Evolutionary conservation across 1,140 invertebrate genomes (phyloP).

Genomic region (Patella vulgata): DNA sequence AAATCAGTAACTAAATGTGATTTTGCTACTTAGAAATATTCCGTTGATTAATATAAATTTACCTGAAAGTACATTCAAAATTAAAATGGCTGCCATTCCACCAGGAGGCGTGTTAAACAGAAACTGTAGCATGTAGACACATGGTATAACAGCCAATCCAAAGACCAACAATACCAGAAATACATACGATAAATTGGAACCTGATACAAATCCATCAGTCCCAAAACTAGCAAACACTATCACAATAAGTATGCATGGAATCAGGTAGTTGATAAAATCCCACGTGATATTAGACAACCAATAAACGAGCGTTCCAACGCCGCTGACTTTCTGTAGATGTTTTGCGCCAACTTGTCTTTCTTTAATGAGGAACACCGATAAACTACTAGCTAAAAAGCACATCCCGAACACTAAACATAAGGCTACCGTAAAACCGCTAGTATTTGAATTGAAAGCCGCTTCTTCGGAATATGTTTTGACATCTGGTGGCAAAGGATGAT

Average conservation of each 20-base stretch:
- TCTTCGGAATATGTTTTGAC: slow-evolving; percentile 28
- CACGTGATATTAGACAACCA: slow-evolving; percentile 79
- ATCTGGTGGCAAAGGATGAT: slow-evolving; percentile 36
- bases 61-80: slow-evolving; percentile 61
- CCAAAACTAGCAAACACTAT: slow-evolving; percentile 59
- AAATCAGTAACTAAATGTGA: neutral
- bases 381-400: slow-evolving; percentile 57
- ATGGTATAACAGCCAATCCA: slow-evolving; percentile 58
- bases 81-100: slow-evolving; percentile 58
- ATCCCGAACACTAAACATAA: slow-evolving; percentile 59
- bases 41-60: slow-evolving; percentile 20
- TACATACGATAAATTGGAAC: slow-evolving; percentile 66
- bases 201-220: slow-evolving; percentile 70
- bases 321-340: slow-evolving; percentile 63
- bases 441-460: slow-evolving; percentile 30
- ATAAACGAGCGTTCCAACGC: slow-evolving; percentile 75
- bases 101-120: slow-evolving; percentile 57
- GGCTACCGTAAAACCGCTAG: slow-evolving; percentile 46
- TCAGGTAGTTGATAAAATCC: slow-evolving; percentile 71
- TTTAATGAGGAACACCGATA: slow-evolving; percentile 60
- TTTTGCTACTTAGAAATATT: neutral
- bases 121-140: slow-evolving; percentile 60
- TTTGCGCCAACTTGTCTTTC: slow-evolving; percentile 55
- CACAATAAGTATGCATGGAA: slow-evolving; percentile 52
- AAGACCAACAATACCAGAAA: slow-evolving; percentile 66